A percentile compares a stretch with the other conserved stretches of the same genome.
Conservation (phyloP, 2,888 invertebrate species). For the Apamea anceps region DNA sequence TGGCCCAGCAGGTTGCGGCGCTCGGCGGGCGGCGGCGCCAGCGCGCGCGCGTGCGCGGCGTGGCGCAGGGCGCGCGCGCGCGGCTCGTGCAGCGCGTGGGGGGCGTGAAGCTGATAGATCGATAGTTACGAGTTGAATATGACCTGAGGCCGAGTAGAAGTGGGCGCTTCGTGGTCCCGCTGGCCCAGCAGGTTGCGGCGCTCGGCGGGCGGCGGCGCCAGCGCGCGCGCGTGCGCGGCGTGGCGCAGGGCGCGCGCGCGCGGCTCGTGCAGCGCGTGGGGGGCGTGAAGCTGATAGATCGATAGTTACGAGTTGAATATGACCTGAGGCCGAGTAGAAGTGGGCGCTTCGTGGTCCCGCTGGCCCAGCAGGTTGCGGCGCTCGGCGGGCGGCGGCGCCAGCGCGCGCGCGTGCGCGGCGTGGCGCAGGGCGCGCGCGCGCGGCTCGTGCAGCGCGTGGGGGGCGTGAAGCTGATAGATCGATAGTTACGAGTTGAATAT, state of each 20-base stretch:
- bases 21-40: constrained; percentile 94
- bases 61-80: constrained; percentile 92
- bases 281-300: no score
- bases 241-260: constrained; percentile 92
- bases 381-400: constrained; percentile 94
- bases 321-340: constrained; percentile 91
- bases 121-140: no score
- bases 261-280: constrained; percentile 90
- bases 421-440: constrained; percentile 92
- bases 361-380: constrained; percentile 94
- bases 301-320: no score
- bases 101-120: no score
- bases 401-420: constrained; percentile 92
- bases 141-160: constrained; percentile 91
- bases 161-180: constrained; percentile 84
- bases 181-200: constrained; percentile 94
- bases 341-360: constrained; percentile 84
- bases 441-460: constrained; percentile 90
- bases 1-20: constrained; percentile 94
- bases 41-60: constrained; percentile 92
- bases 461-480: no score
- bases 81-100: constrained; percentile 90
- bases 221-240: constrained; percentile 92
- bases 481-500: no score
- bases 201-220: constrained; percentile 94